Conservation (phyloP, 2,113 vertebrate genomes). For the Poeciliopsis occidentalis region DNA sequence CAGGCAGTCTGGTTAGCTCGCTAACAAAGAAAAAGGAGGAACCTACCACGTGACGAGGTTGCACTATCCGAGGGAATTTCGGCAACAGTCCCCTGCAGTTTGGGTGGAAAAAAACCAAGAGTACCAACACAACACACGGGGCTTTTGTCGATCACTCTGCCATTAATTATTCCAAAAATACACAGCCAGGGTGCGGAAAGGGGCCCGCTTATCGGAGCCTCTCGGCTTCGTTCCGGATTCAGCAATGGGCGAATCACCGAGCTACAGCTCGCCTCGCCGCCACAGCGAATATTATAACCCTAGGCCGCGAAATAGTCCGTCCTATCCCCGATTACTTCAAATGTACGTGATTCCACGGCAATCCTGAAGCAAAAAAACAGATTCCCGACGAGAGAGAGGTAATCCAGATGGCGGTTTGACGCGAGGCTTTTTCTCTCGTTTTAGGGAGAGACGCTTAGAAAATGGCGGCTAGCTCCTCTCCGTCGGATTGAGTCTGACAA, state of each 20-base stretch:
- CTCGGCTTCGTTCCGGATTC: conserved; percentile 79
- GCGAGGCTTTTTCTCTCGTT: conserved; percentile 77
- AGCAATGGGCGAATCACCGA: conserved; percentile 82
- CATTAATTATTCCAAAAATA: conserved; percentile 64
- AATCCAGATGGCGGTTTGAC: conserved; percentile 53
- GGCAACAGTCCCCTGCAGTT: conserved; percentile 88
- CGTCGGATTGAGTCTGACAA: conserved; percentile 90
- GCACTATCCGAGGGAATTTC: conserved; percentile 92
- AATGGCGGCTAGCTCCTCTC: conserved; percentile 92
- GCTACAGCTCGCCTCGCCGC: conserved; percentile 75
- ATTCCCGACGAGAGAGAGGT: conserved; percentile 33
- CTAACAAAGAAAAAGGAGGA: conserved; percentile 93
- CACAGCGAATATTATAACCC: conserved; percentile 53
- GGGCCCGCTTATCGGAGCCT: conserved; percentile 53
- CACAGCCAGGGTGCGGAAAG: conserved; percentile 11
- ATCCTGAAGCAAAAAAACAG: conserved; percentile 57
- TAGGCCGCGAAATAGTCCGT: conserved; percentile 65
- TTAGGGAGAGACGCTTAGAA: conserved; percentile 88
- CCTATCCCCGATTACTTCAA: conserved; percentile 41
- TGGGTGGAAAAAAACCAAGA: conserved; percentile 66
- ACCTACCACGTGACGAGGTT: conserved; percentile 95
- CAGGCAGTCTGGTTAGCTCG: conserved; percentile 67
- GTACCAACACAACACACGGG: conserved; percentile 48
- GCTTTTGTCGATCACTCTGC: conserved; percentile 54
- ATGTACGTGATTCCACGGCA: conserved; percentile 26